Conservation (phyloP, 92 coral and sea anemone genomes). For the Micromussa lordhowensis region DNA sequence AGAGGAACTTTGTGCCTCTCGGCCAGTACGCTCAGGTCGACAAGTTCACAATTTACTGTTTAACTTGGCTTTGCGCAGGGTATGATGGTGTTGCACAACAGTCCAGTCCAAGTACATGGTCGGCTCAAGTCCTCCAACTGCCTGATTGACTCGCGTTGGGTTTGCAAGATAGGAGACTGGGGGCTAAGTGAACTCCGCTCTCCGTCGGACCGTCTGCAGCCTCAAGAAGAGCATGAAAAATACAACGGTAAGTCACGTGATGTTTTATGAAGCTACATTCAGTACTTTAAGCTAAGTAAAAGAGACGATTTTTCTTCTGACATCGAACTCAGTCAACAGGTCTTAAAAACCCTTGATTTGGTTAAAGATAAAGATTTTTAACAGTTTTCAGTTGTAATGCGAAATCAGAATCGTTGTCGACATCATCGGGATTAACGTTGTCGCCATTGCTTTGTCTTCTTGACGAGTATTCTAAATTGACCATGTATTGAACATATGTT, state of each 20-base stretch:
- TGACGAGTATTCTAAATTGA: too few relatives aligned
- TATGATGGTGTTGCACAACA: constrained; percentile 89
- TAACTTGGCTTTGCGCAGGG: constrained; percentile 58
- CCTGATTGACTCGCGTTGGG: constrained; percentile 94
- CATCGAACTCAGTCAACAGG: too few relatives aligned
- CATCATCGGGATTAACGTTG: too few relatives aligned
- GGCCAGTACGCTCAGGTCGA: neutral
- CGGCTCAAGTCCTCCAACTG: constrained; percentile 96
- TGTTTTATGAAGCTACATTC: neutral
- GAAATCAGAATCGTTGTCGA: too few relatives aligned
- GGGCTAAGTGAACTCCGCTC: constrained; percentile 89
- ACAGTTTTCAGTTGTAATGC: too few relatives aligned
- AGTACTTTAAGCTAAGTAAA: neutral
- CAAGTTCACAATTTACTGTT: neutral
- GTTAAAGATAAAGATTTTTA: too few relatives aligned
- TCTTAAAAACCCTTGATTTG: too few relatives aligned
- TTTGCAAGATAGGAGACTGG: constrained; percentile 94
- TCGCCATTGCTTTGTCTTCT: too few relatives aligned
- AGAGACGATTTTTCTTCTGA: neutral
- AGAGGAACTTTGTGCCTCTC: neutral
- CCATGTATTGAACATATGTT: too few relatives aligned
- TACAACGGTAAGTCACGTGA: constrained; percentile 53
- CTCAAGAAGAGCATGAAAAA: constrained; percentile 71
- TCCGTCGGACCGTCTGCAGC: constrained; percentile 72
- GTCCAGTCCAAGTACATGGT: constrained; percentile 90